Base-by-base conservation (phyloP, 2,113 vertebrate genomes). In the Grammomys dolichurus region DNA sequence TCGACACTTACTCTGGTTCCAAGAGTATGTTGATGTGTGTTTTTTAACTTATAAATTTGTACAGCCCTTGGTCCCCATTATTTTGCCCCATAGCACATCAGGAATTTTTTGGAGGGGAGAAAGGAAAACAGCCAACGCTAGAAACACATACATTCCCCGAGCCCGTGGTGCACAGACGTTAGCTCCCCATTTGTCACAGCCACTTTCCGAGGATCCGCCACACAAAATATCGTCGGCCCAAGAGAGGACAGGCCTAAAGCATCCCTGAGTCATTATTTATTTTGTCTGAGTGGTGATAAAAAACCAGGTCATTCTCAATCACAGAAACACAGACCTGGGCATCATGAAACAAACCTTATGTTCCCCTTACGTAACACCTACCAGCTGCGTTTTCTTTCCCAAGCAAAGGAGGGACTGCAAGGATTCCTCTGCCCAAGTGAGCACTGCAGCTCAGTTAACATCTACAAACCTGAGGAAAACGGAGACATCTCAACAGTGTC, bases 241-340 rank as follows among this genome's bases (percentile, higher is more conserved):
- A 58, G 93, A 95, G 96, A 92, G 86, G 95, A 94, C 89, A 94
- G 95, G 85, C 43, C 40, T 70, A 81, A 92, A 89, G 70, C 77
- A 5, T 46, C 88, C 65, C 78, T 20, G 93, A 93, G 90, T 90
- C 89, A 48, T 88, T 81, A 28, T 92, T 87, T 91, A 46, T 85
- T 75, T 82, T 76, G 40, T 93, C 13, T 40, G 72, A 82, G 82
- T 63, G 82, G 86, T 72, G 86, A 93, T 76, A 85, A 95, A 95
- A 95, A 97, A 90, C 51, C 95, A 96, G 95, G 97, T 95, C 94
- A 58, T 54, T 87, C 93, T 95, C 94, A 51, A 22, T 89, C 95
- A 78, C 0, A 75, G 95, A 81, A 78, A 93, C 94, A 60, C 87
- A 78, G 63, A 75, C 90, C 97, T 67, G 95, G 84, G 77, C 4